Conservation (phyloP, 2,113 vertebrate species). For the Saimiri boliviensis region DNA sequence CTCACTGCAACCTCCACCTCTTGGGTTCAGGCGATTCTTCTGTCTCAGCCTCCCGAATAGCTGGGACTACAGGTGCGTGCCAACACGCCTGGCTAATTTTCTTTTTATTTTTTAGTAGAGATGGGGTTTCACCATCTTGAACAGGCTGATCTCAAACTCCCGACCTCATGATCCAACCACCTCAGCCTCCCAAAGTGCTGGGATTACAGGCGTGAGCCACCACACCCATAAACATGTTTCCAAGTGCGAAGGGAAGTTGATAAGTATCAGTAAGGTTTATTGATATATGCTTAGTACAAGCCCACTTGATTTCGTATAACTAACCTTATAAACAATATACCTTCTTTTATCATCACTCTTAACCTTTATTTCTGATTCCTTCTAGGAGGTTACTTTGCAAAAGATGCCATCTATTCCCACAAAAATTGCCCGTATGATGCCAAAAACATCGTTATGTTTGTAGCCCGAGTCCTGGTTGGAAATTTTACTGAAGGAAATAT, state of each 20-base stretch:
- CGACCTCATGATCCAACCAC: too few relatives aligned
- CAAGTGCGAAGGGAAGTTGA: conserved; percentile 65
- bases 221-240: background rate
- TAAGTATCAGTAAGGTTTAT: conserved; percentile 16
- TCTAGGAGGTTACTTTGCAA: conserved; percentile 94
- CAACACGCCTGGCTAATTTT: too few relatives aligned
- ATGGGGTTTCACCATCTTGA: too few relatives aligned
- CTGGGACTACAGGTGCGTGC: too few relatives aligned
- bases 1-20: too few relatives aligned
- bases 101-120: too few relatives aligned
- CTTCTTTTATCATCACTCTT: conserved; percentile 59
- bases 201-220: too few relatives aligned
- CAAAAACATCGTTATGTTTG: conserved; percentile 85
- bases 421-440: conserved; percentile 68
- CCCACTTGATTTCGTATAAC: conserved; percentile 66
- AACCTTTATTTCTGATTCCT: conserved; percentile 47
- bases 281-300: conserved; percentile 80
- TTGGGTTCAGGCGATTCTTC: too few relatives aligned
- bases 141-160: too few relatives aligned
- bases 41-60: too few relatives aligned
- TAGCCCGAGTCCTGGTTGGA: conserved; percentile 91
- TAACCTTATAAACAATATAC: conserved; percentile 52
- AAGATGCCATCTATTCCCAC: conserved; percentile 89
- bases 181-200: too few relatives aligned
- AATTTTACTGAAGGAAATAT: conserved; percentile 84